Evolutionary conservation across 2,113 vertebrate species (phyloP), one percentile per base, ranked within the genome.

Genomic region (Notothenia rossii): DNA sequence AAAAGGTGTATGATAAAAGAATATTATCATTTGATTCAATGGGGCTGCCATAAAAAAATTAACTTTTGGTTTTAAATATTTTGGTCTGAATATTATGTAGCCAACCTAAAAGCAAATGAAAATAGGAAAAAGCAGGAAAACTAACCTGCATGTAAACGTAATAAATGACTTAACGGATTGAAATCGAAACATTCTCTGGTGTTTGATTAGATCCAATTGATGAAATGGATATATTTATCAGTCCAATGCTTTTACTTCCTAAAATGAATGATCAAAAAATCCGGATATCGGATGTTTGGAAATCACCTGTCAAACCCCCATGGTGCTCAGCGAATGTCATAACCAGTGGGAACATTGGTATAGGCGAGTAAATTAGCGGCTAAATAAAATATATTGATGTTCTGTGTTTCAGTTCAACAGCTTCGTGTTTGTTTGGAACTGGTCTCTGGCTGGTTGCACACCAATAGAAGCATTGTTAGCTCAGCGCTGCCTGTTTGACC

Each of bases 401-500:
- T 83, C 71, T 87, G 90, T 63, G 90, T 91, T 92, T 93, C 91
- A 87, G 71, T 88, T 89, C 73, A 92, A 79, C 90, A 89, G 88
- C 86, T 92, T 76, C 76, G 81, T 87, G 91, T 90, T 92, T 92
- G 91, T 91, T 93, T 90, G 91, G 91, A 90, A 68, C 84, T 67
- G 75, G 78, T 87, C 90, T 93, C 88, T 87, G 93, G 92, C 81
- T 95, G 94, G 92, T 72, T 86, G 89, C 91, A 91, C 93, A 86
- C 92, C 87, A 93, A 94, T 89, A 87, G 85, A 68, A 74, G 84
- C 88, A 89, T 92, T 94, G 92, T 95, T 93, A 89, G 90, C 84
- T 55, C 72, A 70, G 78, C 59, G 81, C 86, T 92, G 91, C 83
- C 79, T 81, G 80, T 92, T 91, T 92, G 85, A 92, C 91, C 94